A percentile compares a stretch with the other conserved stretches of the same genome.
Evolutionary conservation across 2,113 vertebrate genomes (phyloP).

Genomic region (Siniperca knerii): DNA sequence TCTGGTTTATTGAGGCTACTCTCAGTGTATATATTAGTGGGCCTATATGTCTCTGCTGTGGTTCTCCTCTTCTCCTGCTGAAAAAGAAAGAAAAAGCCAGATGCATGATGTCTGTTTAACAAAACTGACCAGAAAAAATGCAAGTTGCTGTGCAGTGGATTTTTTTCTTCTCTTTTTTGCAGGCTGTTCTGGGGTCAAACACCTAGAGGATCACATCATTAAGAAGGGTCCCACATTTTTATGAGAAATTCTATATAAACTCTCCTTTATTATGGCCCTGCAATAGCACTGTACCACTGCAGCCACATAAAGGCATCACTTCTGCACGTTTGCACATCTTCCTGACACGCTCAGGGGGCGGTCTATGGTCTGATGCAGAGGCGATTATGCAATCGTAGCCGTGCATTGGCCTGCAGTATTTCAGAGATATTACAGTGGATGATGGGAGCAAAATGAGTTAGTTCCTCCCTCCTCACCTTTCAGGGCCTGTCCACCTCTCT

Average conservation of each 20-base stretch:
- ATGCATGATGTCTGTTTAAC: background rate
- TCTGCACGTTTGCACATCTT: constrained; percentile 46
- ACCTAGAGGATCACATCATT: background rate
- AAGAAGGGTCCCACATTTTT: background rate
- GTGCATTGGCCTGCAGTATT: background rate
- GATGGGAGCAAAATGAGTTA: background rate
- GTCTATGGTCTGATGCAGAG: constrained; percentile 18
- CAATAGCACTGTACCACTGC: background rate
- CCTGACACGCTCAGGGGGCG: background rate
- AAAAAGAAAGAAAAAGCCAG: background rate
- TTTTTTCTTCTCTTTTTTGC: background rate
- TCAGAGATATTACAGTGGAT: background rate
- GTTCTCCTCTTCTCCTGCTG: background rate
- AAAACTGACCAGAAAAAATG: background rate
- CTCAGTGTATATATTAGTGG: background rate
- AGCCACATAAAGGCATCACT: constrained; percentile 25
- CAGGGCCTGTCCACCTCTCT: constrained; percentile 90
- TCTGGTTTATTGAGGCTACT: background rate
- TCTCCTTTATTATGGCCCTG: background rate
- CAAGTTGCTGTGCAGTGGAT: background rate
- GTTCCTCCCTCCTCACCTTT: constrained; percentile 71
- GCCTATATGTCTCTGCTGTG: background rate
- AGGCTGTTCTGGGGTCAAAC: background rate
- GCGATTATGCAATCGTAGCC: constrained; percentile 33
- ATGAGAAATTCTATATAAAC: background rate